Evolutionary conservation across 2,113 vertebrate genomes (phyloP).

Genomic region (Misgurnus mizolepis): DNA sequence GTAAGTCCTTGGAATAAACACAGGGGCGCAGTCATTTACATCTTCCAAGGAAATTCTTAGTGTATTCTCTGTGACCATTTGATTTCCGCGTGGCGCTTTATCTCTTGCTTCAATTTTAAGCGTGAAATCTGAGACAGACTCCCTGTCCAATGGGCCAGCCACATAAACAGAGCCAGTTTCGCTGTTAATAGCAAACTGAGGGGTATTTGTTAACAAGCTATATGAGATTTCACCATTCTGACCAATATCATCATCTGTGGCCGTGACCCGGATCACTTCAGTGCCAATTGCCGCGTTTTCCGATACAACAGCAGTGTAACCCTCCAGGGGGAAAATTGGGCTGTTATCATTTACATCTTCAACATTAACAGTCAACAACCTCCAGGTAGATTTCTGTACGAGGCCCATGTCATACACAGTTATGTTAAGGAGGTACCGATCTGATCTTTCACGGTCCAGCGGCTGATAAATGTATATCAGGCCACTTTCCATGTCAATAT

Average conservation of each 20-base stretch:
- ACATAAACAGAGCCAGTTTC: conserved; percentile 89
- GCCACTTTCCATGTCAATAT: conserved; percentile 87
- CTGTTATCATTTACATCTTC: conserved; percentile 94
- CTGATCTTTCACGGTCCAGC: conserved; percentile 86
- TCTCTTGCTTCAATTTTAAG: conserved; percentile 92
- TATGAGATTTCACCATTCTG: conserved; percentile 87
- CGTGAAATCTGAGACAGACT: conserved; percentile 80
- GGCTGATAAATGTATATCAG: conserved; percentile 85
- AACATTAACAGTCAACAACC: conserved; percentile 86
- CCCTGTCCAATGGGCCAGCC: conserved; percentile 84
- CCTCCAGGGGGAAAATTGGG: conserved; percentile 86
- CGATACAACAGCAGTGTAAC: conserved; percentile 80
- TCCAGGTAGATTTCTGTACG: conserved; percentile 87
- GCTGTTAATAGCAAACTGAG: conserved; percentile 88
- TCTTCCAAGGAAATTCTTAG: conserved; percentile 87
- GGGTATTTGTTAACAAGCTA: conserved; percentile 80
- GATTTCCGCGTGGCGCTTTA: conserved; percentile 82
- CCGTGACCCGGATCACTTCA: conserved; percentile 87
- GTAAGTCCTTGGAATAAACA: conserved; percentile 87
- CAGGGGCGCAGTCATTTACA: conserved; percentile 91
- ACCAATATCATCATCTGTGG: conserved; percentile 86
- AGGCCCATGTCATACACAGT: conserved; percentile 92
- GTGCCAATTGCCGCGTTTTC: conserved; percentile 85
- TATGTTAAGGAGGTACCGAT: conserved; percentile 93
- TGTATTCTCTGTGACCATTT: conserved; percentile 84